Conservation (phyloP, 2,113 vertebrate genomes). For the Cynoglossus semilaevis region DNA sequence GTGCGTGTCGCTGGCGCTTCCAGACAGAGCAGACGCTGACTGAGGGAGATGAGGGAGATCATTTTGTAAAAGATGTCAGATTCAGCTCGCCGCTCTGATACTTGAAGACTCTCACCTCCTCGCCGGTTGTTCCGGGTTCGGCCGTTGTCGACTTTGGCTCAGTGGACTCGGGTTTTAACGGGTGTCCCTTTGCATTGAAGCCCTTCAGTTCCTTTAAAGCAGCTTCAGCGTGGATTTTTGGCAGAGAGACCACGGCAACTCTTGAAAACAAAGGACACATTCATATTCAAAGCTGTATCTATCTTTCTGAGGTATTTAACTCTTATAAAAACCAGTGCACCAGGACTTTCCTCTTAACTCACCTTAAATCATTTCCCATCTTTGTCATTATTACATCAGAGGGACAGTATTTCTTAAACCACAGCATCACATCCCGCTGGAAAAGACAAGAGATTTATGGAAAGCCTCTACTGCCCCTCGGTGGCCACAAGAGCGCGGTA, state of each 20-base stretch:
- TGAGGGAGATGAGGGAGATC: neutral
- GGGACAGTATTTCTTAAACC: conserved; percentile 58
- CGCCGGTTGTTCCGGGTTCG: neutral
- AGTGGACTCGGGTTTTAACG: neutral
- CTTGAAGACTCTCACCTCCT: conserved; percentile 10
- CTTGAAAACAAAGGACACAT: conserved; percentile 18
- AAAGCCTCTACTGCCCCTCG: conserved; percentile 29
- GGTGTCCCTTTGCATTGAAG: conserved; percentile 24
- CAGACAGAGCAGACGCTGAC: neutral
- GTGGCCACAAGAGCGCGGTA: conserved; percentile 2
- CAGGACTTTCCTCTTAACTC: conserved; percentile 1
- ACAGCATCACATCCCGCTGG: conserved; percentile 50
- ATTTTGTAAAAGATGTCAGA: no score
- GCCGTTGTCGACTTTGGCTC: neutral
- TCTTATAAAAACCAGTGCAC: no score
- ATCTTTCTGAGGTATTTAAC: no score
- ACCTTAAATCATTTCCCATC: conserved; percentile 42
- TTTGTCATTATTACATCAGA: conserved; percentile 49
- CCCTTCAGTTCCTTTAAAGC: conserved; percentile 57
- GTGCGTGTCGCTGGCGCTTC: conserved; percentile 19
- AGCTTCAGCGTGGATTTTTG: conserved; percentile 33
- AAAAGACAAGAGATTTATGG: conserved; percentile 3
- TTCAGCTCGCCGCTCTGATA: no score
- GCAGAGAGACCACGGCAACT: conserved; percentile 53
- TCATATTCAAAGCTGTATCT: neutral